These are phyloP conservation scores for Psylliodes chrysocephalus DNA, from an alignment of 2,888 invertebrate species.

Conservation along the genomic window DNA sequence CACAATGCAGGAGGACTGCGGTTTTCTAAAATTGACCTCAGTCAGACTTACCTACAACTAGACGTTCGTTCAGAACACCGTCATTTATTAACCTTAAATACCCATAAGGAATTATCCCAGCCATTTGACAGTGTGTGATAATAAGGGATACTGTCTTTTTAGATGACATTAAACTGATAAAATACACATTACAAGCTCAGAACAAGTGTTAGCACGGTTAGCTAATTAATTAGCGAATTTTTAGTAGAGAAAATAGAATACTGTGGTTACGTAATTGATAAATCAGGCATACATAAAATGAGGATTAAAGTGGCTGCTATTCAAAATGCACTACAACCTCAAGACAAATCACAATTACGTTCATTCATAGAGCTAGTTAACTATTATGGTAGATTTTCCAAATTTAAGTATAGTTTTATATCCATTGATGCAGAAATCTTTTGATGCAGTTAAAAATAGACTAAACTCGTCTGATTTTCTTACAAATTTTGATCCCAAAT, in stretches of 20 bases:
- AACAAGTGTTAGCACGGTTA: neutral
- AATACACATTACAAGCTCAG: neutral
- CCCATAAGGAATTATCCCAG: slow-evolving; percentile 55
- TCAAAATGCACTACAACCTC: neutral
- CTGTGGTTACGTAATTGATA: neutral
- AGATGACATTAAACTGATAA: neutral
- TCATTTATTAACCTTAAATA: slow-evolving; percentile 55
- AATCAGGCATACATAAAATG: neutral
- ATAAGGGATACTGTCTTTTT: neutral
- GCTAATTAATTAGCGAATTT: neutral
- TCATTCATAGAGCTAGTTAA: neutral
- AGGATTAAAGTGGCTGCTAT: neutral
- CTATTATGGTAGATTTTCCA: neutral
- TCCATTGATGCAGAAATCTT: too few relatives aligned
- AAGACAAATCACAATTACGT: neutral
- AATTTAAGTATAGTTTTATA: neutral
- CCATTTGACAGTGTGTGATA: slow-evolving; percentile 41
- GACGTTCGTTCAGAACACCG: slow-evolving; percentile 53
- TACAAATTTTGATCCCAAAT: too few relatives aligned
- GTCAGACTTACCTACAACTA: slow-evolving; percentile 57
- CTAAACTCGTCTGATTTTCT: too few relatives aligned
- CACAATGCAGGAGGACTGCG: slow-evolving; percentile 46
- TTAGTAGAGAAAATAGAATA: neutral
- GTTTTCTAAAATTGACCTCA: slow-evolving; percentile 49
- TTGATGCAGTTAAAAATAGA: too few relatives aligned